Evolutionary conservation across 1,140 invertebrate genomes (phyloP).

Genomic region (Drosophila pandora): DNA sequence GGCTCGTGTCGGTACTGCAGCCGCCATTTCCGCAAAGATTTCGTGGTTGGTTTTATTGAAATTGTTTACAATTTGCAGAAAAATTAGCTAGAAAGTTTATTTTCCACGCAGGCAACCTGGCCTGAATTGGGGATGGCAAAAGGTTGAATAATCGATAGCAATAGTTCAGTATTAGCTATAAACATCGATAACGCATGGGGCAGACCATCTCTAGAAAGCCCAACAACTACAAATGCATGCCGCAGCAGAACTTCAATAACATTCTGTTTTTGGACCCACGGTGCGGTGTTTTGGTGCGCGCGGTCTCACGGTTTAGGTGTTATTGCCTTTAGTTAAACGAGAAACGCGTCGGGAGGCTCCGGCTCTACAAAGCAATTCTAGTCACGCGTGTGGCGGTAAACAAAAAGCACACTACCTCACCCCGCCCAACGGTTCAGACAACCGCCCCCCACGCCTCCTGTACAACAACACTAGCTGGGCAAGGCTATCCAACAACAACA

Average conservation of each 20-base stretch:
- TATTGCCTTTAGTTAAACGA: neutral
- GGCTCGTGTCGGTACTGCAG: conserved; percentile 79
- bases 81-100: conserved; percentile 35
- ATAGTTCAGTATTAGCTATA: neutral
- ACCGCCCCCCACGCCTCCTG: neutral
- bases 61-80: conserved; percentile 3
- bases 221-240: conserved; percentile 8
- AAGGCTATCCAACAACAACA: conserved; percentile 34
- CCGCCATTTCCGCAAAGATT: conserved; percentile 74
- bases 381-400: conserved; percentile 54
- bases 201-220: neutral
- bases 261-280: conserved; percentile 38
- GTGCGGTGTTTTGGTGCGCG: conserved; percentile 26
- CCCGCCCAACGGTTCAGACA: conserved; percentile 6
- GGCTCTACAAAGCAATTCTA: conserved; percentile 48
- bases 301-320: conserved; percentile 13
- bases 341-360: neutral
- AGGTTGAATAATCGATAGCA: conserved; percentile 8
- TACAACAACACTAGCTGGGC: conserved; percentile 14
- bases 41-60: conserved; percentile 3
- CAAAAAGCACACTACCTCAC: conserved; percentile 24
- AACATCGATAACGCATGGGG: neutral
- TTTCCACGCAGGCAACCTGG: conserved; percentile 74
- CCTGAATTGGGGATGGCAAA: conserved; percentile 41
- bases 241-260: conserved; percentile 31